A percentile compares a stretch with the other conserved stretches of the same genome.
Conservation (phyloP, 2,113 vertebrate species). For the Arvicanthis niloticus region DNA sequence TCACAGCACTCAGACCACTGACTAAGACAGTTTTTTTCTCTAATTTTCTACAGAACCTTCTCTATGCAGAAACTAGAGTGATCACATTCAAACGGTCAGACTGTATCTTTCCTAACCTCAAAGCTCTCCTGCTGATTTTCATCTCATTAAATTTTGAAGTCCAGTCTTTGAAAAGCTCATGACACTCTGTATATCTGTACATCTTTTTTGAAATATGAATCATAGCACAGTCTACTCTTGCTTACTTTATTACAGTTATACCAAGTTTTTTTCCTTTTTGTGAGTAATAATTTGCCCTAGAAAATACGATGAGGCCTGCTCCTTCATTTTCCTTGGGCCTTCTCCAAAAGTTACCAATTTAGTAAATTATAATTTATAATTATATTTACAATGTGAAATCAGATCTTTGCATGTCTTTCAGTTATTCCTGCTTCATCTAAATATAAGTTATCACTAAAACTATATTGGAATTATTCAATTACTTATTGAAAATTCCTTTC, state of each 20-base stretch:
- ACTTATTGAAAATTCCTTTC: neutral
- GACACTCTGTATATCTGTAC: neutral
- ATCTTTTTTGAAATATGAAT: neutral
- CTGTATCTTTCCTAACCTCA: neutral
- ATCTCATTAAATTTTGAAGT: constrained; percentile 62
- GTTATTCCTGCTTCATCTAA: neutral
- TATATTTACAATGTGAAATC: neutral
- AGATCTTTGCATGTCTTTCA: rapidly evolving
- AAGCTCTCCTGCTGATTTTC: neutral
- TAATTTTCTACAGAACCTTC: neutral
- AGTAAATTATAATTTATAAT: neutral
- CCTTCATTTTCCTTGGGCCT: neutral
- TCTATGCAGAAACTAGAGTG: neutral
- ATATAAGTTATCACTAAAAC: neutral
- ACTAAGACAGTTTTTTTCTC: neutral
- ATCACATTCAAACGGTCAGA: neutral
- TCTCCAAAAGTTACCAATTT: neutral
- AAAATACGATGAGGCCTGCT: neutral
- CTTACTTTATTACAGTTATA: neutral
- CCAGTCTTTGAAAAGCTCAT: neutral
- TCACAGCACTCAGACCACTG: neutral
- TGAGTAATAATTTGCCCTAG: neutral
- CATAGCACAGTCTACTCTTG: neutral
- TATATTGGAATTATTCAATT: neutral
- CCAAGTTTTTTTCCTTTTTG: neutral